Evolutionary conservation across 2,797 vertebrate genomes (phyloP).

Genomic region (Valencia hispanica): DNA sequence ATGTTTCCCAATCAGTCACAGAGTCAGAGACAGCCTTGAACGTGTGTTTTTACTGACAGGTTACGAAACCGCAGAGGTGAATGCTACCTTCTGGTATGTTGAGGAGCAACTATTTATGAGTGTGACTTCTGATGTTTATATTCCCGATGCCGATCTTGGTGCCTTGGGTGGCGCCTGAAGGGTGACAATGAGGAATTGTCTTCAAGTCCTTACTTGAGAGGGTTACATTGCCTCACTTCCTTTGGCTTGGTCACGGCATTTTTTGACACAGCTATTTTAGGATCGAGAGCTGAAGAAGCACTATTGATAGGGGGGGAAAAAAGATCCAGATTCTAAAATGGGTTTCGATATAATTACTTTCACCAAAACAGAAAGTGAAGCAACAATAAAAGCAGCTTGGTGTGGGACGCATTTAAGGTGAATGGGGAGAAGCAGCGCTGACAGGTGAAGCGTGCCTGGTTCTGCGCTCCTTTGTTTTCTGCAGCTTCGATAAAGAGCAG

Average conservation of each 20-base stretch:
- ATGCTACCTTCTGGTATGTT: constrained; percentile 36
- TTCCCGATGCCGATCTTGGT: constrained; percentile 49
- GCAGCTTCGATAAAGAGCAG: neutral
- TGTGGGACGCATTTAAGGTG: too few species aligned
- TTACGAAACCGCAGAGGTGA: constrained; percentile 13
- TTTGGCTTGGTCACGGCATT: constrained; percentile 46
- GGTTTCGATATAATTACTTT: constrained; percentile 10
- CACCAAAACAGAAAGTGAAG: constrained; percentile 5
- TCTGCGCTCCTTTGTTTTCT: neutral
- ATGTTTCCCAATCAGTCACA: constrained; percentile 47
- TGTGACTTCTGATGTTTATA: constrained; percentile 41
- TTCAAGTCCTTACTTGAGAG: constrained; percentile 58
- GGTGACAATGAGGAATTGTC: constrained; percentile 73
- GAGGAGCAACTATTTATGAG: constrained; percentile 44
- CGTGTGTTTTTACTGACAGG: constrained; percentile 5
- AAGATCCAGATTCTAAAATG: constrained; percentile 17
- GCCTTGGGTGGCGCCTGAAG: constrained; percentile 60
- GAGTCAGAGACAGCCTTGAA: constrained; percentile 8
- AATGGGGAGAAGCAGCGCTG: neutral
- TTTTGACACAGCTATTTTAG: constrained; percentile 57
- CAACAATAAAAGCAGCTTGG: constrained; percentile 3
- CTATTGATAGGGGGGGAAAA: constrained; percentile 7
- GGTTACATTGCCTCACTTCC: constrained; percentile 68
- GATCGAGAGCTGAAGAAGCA: constrained; percentile 16
- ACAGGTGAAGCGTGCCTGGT: constrained; percentile 4